Base-by-base conservation (phyloP, 2,797 vertebrate species). In the Microctenopoma stevenorrisi region DNA sequence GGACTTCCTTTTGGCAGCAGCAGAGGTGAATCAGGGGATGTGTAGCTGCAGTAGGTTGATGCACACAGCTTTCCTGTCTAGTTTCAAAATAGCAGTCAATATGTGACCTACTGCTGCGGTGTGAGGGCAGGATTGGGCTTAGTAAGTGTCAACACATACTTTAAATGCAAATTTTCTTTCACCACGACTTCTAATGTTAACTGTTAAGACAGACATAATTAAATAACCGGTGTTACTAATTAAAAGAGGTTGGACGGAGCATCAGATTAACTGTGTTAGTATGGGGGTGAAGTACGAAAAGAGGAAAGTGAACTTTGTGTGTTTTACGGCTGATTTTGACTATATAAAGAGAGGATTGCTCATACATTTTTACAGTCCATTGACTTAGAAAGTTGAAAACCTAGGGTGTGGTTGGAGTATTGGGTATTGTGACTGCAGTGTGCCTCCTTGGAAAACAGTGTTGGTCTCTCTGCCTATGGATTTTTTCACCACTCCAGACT, bases 1-100 rank as follows among this genome's bases (percentile, higher is more conserved):
- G 77, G 78, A 72, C 78, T 83, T 86, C 76, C 76, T 83, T 74
- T 76, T 87, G 74, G 67, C 62, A 60, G 80, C 67, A 74, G 75
- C 26, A 76, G 43, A 73, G 74, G 54, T 66, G 69, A 53, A 74
- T 60, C 18, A n/a, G 33, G 60, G 59, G 47, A 13, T 64, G 65
- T 78, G 60, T 63, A 48, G 66, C 80, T 78, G 75, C 66, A 87
- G 16, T 43, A 66, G 0, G 22, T 26, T 59, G 59, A 66, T 50
- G 61, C 42, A 64, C 42, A 50, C 9, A 67, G 62, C 44, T n/a
- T 47, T 47, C 52, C 63, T 49, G 5, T 56, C 11, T 13, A 25
- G 58, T 22, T 25, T 63, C 0, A 2, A 1, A 59, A 25, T 10
- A 25, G 11, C 9, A 30, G 51, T 16, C 14, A 28, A 35, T 15